Base-by-base conservation (phyloP, 2,113 vertebrate genomes). In the Bothrops jararaca region DNA sequence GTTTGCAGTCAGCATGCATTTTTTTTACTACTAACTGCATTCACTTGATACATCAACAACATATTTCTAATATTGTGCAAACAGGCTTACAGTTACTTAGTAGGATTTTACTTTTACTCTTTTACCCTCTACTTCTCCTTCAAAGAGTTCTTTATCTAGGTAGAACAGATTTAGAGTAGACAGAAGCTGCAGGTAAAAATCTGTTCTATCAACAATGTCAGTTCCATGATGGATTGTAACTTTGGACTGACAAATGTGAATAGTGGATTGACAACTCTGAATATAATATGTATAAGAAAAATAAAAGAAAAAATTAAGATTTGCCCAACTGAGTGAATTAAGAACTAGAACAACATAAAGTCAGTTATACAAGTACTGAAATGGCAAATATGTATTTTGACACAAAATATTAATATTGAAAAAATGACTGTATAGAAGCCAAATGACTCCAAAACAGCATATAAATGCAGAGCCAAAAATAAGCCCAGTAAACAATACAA, bases 401-500 rank as follows among this genome's bases (percentile, higher is more conserved):
- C 87, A 10, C 4, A 7, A 95, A 9, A 57, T 0, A 64, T 29
- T n/a, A 74, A 91, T 80, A 93, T 42, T 80, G 50, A 26, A 92
- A 90, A 1, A 86, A 96, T 0, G 1, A 29, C 54, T 92, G 74
- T 90, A 85, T 0, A 0, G 94, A 90, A 94, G 85, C 11, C 89
- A 94, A 53, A 45, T 39, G 86, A 90, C 53, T 74, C 58, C 53
- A 85, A 89, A 91, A 29, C 2, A 69, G n/a, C 69, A 91, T 91
- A 48, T 92, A 11, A 86, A 4, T 0, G 5, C 93, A 34, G 45
- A 95, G 86, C 69, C 50, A 56, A 0, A 95, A 91, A 93, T 52
- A 90, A 89, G 85, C 86, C 12, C 86, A 93, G 88, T 93, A 94
- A 95, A 93, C n/a, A 2, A 95, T 89, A 91, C 89, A 92, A 91